Evolutionary conservation across 2,888 invertebrate species (phyloP), one percentile per base, ranked within the genome.

Genomic region (Eupsilia transversa): DNA sequence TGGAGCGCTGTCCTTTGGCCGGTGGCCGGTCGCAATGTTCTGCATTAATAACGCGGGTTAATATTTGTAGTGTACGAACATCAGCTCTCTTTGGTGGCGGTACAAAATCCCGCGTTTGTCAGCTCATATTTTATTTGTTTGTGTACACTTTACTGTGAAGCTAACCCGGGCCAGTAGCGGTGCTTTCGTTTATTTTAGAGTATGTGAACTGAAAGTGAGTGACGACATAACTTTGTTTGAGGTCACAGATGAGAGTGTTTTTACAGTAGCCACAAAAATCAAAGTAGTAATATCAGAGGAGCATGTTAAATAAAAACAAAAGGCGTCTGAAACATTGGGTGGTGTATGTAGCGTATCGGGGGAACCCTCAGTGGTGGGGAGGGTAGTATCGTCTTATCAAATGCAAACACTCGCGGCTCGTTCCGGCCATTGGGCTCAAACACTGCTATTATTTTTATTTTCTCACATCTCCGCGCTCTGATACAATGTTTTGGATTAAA

Each of bases 401-500:
- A 94, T 93, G 94, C 94, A 93, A 94, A 96, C 96, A 96, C 96
- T 95, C 95, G 92, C 90, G 89, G 87, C 86, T 87, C 92, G 93
- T 95, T 94, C 94, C 95, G 93, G 93, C 93, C 95, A 94, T 94
- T 96, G 95, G 90, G 93, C 94, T 93, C 91, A 88, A 88, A 93
- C 90, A 86, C 90, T 87, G 88, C 92, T 93, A 93, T 95, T 94
- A 94, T 95, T 95, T 95, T 94, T 94, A 94, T 94, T 94, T 92
- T 90, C 90, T 92, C 92, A 90, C 92, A 90, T 91, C 92, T 91
- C 90, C 84, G 88, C 88, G 88, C 83, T 85, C 78, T 80, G 87
- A 86, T 87, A 89, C 87, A 89, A 87, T 86, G 90, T 88, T 85
- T 85, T 79, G 89, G 90, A 91, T 91, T 91, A 91, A 91, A 91